Evolutionary conservation across 2,797 vertebrate species (phyloP), one percentile per base, ranked within the genome.

Genomic region (Spea hammondii): DNA sequence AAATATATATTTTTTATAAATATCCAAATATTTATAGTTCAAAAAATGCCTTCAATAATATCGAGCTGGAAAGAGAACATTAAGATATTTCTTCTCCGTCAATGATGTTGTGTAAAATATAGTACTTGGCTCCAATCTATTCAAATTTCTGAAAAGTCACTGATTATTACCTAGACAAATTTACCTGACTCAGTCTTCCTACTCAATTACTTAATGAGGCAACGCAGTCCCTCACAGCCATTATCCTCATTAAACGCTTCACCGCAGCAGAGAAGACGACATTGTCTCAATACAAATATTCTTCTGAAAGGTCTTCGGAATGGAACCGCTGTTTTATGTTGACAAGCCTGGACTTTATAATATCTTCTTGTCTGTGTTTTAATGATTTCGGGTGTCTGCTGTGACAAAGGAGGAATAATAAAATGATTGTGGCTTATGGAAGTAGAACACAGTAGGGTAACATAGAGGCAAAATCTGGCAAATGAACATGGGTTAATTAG

Each of bases 91-190:
- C 70, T 49, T 65, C 14, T 4, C 44, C 77, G 67, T 83, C 81
- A 62, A 32, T 66, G 49, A 32, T 64, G 84, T 68, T 83, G 80
- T 73, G 80, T 72, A 79, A 57, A 77, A 78, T 73, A 75, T 73
- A 83, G 85, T 80, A 82, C 77, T 83, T 60, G 6, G 49, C 72
- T 86, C 53, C 60, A 76, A 79, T 83, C 70, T 79, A 83, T 84
- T 85, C 79, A 82, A 84, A 86, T 75, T 68, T 7, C 44, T 85
- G 84, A 83, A 78, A 86, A 68, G 70, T 80, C 70, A 86, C 76
- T 84, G 85, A 83, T 83, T 85, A 72, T 64, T 82, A 86, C 80
- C 85, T 84, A 69, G 79, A 82, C 5, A 32, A 78, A 48, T 86
- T 70, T 55, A 80, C 79, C 79, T 84, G 79, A 85, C 83, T 84